Base-by-base conservation (phyloP, 2,797 vertebrate species). In the Macropodus opercularis region DNA sequence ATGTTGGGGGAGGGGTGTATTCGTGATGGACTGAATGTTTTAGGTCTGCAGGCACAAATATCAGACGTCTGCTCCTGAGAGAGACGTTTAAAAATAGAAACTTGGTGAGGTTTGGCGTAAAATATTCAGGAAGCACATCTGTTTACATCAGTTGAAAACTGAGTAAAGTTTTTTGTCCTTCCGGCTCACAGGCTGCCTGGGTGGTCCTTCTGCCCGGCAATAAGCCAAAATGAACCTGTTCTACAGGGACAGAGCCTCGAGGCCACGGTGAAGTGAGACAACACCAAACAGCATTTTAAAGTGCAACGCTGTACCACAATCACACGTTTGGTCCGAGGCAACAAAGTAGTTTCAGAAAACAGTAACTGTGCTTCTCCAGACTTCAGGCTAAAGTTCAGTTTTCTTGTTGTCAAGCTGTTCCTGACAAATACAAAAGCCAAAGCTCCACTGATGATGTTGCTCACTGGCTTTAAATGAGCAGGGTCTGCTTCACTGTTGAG, bases 21-120 rank as follows among this genome's bases (percentile, higher is more conserved):
- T 59, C 50, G 65, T 64, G 38, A 38, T 12, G 55, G 51, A 50
- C 15, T 54, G 47, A 36, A 39, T 39, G 46, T 55, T 62, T 55
- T 38, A 55, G 39, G 7, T 40, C 1, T 11, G 39, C 2, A 8
- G 13, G 50, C 15, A 19, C 15, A 56, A 46, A 26, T 15, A 51
- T 44, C 10, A 32, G 24, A 47, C n/a, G 17, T 12, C 21, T 31
- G 3, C 14, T 12, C 11, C 18, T 6, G 39, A 46, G 19, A 34
- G 24, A 29, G 17, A 38, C 19, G 36, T 24, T 50, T 31, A 21
- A 5, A 58, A 13, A 22, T 13, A 26, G 19, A 39, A 35, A 26
- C 24, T 4, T 61, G 17, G 32, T 26, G 11, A 56, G 19, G 15
- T 3, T 54, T 26, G 11, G 13, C 26, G 22, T 18, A 22, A 35